Evolutionary conservation across 1,140 invertebrate genomes (phyloP), one percentile per base, ranked within the genome.

Genomic region (Agrilus planipennis): DNA sequence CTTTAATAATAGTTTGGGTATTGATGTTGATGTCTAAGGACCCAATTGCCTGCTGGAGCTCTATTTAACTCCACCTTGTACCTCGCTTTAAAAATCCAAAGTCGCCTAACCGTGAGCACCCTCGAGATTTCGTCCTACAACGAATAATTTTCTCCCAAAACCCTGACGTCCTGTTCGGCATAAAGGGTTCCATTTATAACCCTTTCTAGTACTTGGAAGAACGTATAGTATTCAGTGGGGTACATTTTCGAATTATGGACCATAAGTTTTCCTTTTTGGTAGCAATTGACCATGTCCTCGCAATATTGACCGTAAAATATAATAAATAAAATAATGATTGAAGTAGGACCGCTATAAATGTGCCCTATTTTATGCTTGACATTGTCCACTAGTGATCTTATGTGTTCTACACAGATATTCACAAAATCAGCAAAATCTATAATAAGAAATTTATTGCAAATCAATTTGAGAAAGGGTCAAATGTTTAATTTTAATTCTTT

Each of bases 11-110:
- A n/a, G n/a, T n/a, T n/a, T n/a, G n/a, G n/a, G n/a, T n/a, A n/a
- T n/a, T n/a, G n/a, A n/a, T n/a, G n/a, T n/a, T n/a, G n/a, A n/a
- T n/a, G n/a, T n/a, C n/a, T n/a, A n/a, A 99, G 68, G 1, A 98
- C 93, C 94, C 94, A 98, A 67, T 95, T 97, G 10, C 96, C 96
- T 11, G 93, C 90, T 3, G 95, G 90, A 6, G 99, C 92, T 44
- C 91, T 72, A 63, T 89, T 96, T 20, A 99, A 67, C 69, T 99
- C 93, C 28, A 99, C 78, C 59, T 89, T 81, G 54, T 88, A 89
- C 50, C 81, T 83, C 0, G 92, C 92, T 64, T 98, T 92, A 57
- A 89, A 89, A 32, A 99, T 87, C 93, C 94, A 99, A 2, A 99
- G 68, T 4, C 94, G 65, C 16, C 95, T 95, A 1, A 98, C 87